Percentiles rank a stretch among this genome's conserved stretches.
Conservation (phyloP, 2,797 vertebrate species). For the Chaetodon trifasciatus region DNA sequence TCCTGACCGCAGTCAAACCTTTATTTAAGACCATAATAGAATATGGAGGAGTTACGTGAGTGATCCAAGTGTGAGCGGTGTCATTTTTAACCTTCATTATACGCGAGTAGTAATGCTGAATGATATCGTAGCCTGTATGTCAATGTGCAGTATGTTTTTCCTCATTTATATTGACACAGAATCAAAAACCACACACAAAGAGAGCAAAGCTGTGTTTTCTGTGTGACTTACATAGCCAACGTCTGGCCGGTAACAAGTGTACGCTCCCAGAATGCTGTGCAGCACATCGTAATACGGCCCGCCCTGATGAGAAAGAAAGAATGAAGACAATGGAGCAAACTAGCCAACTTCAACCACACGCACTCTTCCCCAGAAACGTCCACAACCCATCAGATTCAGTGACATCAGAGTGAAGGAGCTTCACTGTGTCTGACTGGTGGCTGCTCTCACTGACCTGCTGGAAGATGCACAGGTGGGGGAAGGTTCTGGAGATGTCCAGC, state of each 20-base stretch:
- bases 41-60: neutral
- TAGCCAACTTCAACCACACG: neutral
- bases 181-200: neutral
- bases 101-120: neutral
- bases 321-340: constrained; percentile 5
- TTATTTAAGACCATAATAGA: neutral
- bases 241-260: constrained; percentile 97
- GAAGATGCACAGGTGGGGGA: constrained; percentile 96
- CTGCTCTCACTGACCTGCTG: constrained; percentile 87
- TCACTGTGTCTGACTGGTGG: neutral
- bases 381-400: neutral
- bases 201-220: neutral
- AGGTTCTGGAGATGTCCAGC: constrained; percentile 96
- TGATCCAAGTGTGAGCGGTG: neutral
- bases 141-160: neutral
- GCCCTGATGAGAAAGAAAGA: constrained; percentile 83
- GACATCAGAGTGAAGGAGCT: neutral
- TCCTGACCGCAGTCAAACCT: neutral
- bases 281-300: constrained; percentile 95
- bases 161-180: neutral
- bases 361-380: neutral
- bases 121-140: neutral
- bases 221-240: constrained; percentile 95
- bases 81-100: constrained; percentile 2
- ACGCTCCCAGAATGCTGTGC: constrained; percentile 97